A percentile compares a stretch with the other conserved stretches of the same genome.
These are phyloP conservation scores for Drosophila nikananu DNA, from an alignment of 1,140 invertebrate genomes.

Conservation along the genomic window DNA sequence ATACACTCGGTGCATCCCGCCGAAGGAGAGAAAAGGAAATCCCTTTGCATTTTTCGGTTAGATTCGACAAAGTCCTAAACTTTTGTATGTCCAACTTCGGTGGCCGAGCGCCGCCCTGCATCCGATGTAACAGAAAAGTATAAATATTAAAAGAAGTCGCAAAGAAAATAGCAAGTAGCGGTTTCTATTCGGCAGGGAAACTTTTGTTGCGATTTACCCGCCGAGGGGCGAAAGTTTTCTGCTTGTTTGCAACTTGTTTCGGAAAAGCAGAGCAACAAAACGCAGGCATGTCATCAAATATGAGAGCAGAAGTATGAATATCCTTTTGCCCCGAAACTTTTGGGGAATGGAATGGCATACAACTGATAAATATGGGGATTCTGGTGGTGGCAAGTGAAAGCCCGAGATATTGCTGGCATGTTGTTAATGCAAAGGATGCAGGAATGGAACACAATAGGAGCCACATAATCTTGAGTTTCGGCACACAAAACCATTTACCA, in stretches of 20 bases:
- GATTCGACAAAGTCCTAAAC: conserved; percentile 54
- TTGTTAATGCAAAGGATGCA: neutral
- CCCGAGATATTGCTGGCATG: neutral
- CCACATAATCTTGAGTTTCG: conserved; percentile 7
- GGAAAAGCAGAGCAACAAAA: conserved; percentile 18
- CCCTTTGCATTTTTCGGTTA: conserved; percentile 56
- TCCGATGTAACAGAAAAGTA: conserved; percentile 19
- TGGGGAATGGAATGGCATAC: conserved; percentile 9
- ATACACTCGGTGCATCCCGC: conserved; percentile 3
- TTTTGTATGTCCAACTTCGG: conserved; percentile 45
- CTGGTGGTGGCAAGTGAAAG: neutral
- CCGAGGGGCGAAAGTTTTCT: conserved; percentile 56
- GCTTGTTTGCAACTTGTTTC: conserved; percentile 80
- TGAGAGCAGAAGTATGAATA: conserved; percentile 33
- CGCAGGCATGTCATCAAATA: conserved; percentile 47
- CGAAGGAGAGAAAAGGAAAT: conserved; percentile 10
- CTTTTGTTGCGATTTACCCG: conserved; percentile 57
- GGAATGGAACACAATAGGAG: conserved; percentile 7
- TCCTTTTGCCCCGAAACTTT: conserved; percentile 29
- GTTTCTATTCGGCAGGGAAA: conserved; percentile 51
- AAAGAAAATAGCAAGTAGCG: conserved; percentile 61
- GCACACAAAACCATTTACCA: conserved; percentile 4
- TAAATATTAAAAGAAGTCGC: conserved; percentile 49
- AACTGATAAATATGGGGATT: conserved; percentile 13
- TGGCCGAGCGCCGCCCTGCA: conserved; percentile 33